Conservation (phyloP, 2,888 invertebrate genomes). For the Rambutsinella grinnellia region DNA sequence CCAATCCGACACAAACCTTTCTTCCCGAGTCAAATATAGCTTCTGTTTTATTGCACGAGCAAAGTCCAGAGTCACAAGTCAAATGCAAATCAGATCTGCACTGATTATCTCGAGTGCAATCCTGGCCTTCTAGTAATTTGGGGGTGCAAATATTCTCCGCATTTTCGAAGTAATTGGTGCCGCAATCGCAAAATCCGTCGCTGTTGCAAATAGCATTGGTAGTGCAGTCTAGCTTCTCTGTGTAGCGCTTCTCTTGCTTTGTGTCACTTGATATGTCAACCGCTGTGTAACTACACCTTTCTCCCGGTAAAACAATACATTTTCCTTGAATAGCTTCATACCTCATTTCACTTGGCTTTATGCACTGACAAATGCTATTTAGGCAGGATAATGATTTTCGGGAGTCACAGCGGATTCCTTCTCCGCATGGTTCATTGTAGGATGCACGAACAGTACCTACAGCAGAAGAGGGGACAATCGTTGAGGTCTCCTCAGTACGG, state of each 20-base stretch:
- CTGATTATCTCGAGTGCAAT: conserved; percentile 25
- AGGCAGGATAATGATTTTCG: conserved; percentile 20
- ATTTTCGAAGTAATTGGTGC: conserved; percentile 17
- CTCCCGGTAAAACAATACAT: conserved; percentile 37
- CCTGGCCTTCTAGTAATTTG: background rate
- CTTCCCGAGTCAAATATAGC: conserved; percentile 18
- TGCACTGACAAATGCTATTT: too few relatives aligned
- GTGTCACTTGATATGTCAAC: conserved; percentile 23
- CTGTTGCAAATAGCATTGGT: conserved; percentile 23
- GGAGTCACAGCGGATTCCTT: conserved; percentile 19
- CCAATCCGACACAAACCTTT: conserved; percentile 11
- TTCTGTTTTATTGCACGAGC: conserved; percentile 34
- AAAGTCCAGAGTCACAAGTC: conserved; percentile 5
- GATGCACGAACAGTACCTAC: conserved; percentile 9
- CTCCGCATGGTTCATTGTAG: conserved; percentile 21
- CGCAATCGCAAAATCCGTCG: conserved; percentile 33
- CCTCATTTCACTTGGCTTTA: conserved; percentile 17
- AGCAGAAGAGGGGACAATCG: background rate
- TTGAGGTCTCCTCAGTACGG: too few relatives aligned
- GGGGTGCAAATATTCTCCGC: conserved; percentile 6
- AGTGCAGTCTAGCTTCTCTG: conserved; percentile 33
- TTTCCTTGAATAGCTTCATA: conserved; percentile 2
- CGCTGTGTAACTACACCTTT: conserved; percentile 30
- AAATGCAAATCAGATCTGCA: conserved; percentile 15
- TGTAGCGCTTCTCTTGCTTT: conserved; percentile 25